Conservation (phyloP, 2,113 vertebrate species). For the Pseudorectes ferrugineus region DNA sequence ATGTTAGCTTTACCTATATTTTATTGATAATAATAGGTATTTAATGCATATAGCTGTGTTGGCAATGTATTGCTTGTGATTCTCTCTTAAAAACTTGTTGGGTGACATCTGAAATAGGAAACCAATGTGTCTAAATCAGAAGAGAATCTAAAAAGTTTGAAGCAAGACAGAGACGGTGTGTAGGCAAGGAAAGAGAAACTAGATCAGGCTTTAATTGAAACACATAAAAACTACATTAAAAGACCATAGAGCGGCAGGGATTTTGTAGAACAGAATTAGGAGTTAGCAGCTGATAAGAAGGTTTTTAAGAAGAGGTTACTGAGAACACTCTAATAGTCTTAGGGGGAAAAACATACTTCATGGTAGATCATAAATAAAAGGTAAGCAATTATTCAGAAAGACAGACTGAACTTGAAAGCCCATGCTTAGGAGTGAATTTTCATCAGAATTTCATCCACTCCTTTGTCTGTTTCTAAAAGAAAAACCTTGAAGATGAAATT, state of each 20-base stretch:
- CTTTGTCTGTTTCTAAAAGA: background rate
- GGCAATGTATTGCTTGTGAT: background rate
- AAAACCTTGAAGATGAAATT: background rate
- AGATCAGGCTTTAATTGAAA: background rate
- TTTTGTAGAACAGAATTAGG: background rate
- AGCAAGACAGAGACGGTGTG: background rate
- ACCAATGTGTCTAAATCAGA: background rate
- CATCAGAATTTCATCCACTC: background rate
- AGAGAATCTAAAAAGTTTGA: background rate
- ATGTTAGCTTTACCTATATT: background rate
- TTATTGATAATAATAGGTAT: background rate
- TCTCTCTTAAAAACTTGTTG: background rate
- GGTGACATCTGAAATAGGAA: background rate
- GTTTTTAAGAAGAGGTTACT: background rate
- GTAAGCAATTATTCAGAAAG: background rate
- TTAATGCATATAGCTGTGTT: background rate
- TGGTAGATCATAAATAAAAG: background rate
- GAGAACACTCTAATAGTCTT: background rate
- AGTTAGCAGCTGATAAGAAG: background rate
- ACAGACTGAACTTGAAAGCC: background rate
- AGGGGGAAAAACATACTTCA: background rate
- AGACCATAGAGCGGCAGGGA: background rate
- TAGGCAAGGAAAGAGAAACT: background rate
- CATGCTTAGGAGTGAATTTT: background rate
- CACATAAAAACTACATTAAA: background rate